Conservation (phyloP, 2,797 vertebrate genomes). For the Australoheros facetus region DNA sequence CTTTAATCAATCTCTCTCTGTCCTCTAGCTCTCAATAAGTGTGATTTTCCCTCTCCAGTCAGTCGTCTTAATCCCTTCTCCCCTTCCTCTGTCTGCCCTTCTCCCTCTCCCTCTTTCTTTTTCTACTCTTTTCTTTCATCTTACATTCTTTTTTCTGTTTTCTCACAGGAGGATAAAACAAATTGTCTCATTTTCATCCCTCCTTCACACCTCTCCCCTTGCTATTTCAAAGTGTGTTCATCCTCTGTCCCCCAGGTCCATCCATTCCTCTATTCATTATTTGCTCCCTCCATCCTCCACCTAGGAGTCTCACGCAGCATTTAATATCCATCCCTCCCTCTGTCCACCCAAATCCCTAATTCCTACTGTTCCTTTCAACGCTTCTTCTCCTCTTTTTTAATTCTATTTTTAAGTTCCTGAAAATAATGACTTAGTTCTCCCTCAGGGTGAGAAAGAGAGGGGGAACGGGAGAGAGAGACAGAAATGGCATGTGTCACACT, state of each 20-base stretch:
- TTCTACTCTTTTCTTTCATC: slow-evolving; percentile 40
- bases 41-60: slow-evolving; percentile 29
- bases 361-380: slow-evolving; percentile 37
- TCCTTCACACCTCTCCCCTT: slow-evolving; percentile 56
- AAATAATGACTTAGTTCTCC: slow-evolving; percentile 62
- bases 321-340: slow-evolving; percentile 32
- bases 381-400: slow-evolving; percentile 19
- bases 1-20: slow-evolving; percentile 36
- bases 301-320: slow-evolving; percentile 6
- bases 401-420: slow-evolving; percentile 53
- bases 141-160: slow-evolving; percentile 39
- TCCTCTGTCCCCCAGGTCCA: slow-evolving; percentile 50
- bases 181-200: slow-evolving; percentile 54
- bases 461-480: slow-evolving; percentile 25
- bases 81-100: slow-evolving; percentile 28
- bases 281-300: slow-evolving; percentile 20
- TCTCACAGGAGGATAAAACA: slow-evolving; percentile 59
- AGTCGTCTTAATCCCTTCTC: slow-evolving; percentile 37
- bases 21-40: slow-evolving; percentile 18
- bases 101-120: background rate
- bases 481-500: slow-evolving; percentile 59
- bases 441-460: slow-evolving; percentile 33
- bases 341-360: slow-evolving; percentile 48
- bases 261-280: slow-evolving; percentile 21
- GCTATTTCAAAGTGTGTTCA: slow-evolving; percentile 41